Percentiles rank a stretch among this genome's conserved stretches.
phyloP scores from a whole-genome alignment of 2,888 invertebrate species.

The Drosophila recens region DNA sequence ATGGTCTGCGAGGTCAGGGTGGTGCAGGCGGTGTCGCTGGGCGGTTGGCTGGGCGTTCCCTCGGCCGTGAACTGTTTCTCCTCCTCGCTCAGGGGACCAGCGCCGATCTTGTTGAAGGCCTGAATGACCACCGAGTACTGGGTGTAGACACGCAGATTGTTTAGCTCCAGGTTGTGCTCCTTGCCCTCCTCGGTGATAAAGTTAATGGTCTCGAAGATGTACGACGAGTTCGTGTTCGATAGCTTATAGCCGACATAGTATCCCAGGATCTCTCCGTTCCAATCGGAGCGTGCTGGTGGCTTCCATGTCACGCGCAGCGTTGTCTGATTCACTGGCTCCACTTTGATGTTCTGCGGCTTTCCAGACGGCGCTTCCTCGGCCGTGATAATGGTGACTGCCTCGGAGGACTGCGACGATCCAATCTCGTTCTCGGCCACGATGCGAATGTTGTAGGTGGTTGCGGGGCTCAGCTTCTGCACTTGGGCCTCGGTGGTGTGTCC shows the following conservation, averaged over 20 bases:
- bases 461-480: slow-evolving; percentile 94
- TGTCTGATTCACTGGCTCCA: slow-evolving; percentile 95
- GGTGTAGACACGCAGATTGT: slow-evolving; percentile 95
- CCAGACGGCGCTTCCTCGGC: slow-evolving; percentile 96
- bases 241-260: slow-evolving; percentile 96
- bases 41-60: slow-evolving; percentile 96
- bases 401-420: slow-evolving; percentile 96
- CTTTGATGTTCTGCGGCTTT: slow-evolving; percentile 93
- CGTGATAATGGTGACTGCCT: slow-evolving; percentile 96
- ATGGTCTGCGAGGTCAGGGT: slow-evolving; percentile 97
- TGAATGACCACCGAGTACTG: slow-evolving; percentile 98
- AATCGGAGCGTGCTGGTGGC: slow-evolving; percentile 94
- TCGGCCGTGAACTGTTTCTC: slow-evolving; percentile 97
- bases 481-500: slow-evolving; percentile 95
- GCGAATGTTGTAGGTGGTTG: slow-evolving; percentile 96
- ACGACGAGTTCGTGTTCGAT: slow-evolving; percentile 93
- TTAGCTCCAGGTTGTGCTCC: slow-evolving; percentile 93
- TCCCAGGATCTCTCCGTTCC: slow-evolving; percentile 96
- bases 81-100: slow-evolving; percentile 95
- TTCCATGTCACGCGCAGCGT: slow-evolving; percentile 95
- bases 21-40: slow-evolving; percentile 96
- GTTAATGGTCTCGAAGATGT: slow-evolving; percentile 95
- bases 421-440: slow-evolving; percentile 97
- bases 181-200: slow-evolving; percentile 96
- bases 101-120: slow-evolving; percentile 97